Evolutionary conservation across 2,113 vertebrate species (phyloP).

Genomic region (Anhinga anhinga): DNA sequence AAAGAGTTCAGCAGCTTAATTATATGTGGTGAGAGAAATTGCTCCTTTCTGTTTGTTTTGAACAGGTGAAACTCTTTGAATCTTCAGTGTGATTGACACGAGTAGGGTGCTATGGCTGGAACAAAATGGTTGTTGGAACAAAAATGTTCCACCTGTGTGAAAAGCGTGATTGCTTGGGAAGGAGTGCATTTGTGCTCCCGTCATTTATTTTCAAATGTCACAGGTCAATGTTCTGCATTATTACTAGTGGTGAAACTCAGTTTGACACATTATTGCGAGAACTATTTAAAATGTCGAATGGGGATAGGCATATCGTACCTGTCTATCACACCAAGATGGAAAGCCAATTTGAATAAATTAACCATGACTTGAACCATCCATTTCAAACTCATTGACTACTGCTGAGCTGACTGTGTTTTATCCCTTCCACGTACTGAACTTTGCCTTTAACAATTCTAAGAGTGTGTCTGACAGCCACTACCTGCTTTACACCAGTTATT

Average conservation of each 20-base stretch:
- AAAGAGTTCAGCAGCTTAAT: not conserved
- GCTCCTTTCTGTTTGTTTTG: not conserved
- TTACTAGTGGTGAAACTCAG: conserved; percentile 11
- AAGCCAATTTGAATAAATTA: conserved; percentile 59
- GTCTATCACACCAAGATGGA: conserved; percentile 28
- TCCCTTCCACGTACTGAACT: not conserved
- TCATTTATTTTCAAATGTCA: conserved; percentile 46
- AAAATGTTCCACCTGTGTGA: conserved; percentile 16
- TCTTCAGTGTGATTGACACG: conserved; percentile 34
- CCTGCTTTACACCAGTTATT: not conserved
- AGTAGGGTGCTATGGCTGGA: not conserved
- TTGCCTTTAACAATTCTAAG: not conserved
- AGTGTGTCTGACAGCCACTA: not conserved
- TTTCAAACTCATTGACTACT: conserved; percentile 16
- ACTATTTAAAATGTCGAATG: not conserved
- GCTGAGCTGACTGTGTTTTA: not conserved
- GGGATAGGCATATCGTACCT: not conserved
- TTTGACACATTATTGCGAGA: not conserved
- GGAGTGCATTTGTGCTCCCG: not conserved
- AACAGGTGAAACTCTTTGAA: conserved; percentile 2
- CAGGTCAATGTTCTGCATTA: conserved; percentile 56
- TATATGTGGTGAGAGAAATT: not conserved
- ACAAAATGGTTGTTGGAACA: conserved; percentile 42
- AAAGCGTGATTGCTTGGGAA: not conserved
- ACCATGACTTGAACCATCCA: not conserved